Percentiles rank a stretch among this genome's conserved stretches.
phyloP scores from a whole-genome alignment of 2,888 invertebrate species.

The Mesorhabditis spiculigera region DNA sequence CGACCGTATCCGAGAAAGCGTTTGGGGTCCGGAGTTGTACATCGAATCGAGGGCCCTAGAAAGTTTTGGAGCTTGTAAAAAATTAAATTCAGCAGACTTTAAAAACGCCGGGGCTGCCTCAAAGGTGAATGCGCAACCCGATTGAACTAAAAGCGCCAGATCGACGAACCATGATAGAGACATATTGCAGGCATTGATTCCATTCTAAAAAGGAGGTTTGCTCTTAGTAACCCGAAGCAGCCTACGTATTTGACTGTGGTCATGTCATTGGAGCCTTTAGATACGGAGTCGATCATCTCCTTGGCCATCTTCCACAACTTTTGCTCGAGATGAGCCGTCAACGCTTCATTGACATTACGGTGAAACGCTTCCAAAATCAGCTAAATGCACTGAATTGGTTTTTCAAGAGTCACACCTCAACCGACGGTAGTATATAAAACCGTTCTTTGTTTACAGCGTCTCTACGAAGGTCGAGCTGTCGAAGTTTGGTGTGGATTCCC shows the following conservation, averaged over 20 bases:
- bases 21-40: too few species aligned
- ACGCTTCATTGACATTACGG: not conserved
- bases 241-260: not conserved
- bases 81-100: not conserved
- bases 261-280: not conserved
- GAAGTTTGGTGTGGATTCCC: too few species aligned
- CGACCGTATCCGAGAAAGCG: too few species aligned
- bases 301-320: slow-evolving; percentile 22
- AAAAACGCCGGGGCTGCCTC: not conserved
- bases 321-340: not conserved
- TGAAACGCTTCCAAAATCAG: not conserved
- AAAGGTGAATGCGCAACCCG: not conserved
- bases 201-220: not conserved
- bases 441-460: too few species aligned
- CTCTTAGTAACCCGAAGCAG: too few species aligned
- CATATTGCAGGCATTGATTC: slow-evolving; percentile 3
- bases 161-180: not conserved
- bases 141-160: not conserved
- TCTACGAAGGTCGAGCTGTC: too few species aligned
- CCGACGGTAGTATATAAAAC: not conserved
- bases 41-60: not conserved
- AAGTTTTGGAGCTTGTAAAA: not conserved
- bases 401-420: not conserved
- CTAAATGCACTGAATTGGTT: not conserved
- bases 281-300: slow-evolving; percentile 16